Base-by-base conservation (phyloP, 2,888 invertebrate species). In the Spisula subtruncata region DNA sequence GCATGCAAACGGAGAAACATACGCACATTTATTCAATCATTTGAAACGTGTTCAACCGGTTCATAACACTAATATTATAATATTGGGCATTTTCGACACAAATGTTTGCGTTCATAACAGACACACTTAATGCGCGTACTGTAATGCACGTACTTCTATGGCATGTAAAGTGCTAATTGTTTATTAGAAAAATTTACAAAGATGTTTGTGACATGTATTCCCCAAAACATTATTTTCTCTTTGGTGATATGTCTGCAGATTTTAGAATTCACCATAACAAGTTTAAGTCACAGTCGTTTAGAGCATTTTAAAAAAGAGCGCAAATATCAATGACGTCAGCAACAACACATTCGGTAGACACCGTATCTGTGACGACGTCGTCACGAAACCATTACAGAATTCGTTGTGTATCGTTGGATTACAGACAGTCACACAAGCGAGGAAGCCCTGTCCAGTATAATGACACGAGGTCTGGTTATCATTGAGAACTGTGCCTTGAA, bases 391-490 rank as follows among this genome's bases (percentile, higher is more conserved):
- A 71, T 92, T 92, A 88, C 92, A 92, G 79, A 92, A 88, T 71
- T 88, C 71, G 16, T 54, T 81, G n/a, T 81, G 32, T 35, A 32
- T 16, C 2, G 0, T 35, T 35, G 75, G 75, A 32, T 35, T 54
- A 71, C 92, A 92, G n/a, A 91, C 20, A 12, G 86, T 86, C 2
- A 91, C 89, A 84, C 92, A 92, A 0, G 84, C 87, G 0, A 90
- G 35, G 51, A 87, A 91, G 29, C 92, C 92, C 25, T 89, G 87
- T 35, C 85, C 85, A 0, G 83, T 86, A 41, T 90, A 91, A 16
- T 60, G 66, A 82, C 92, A 92, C 16, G 88, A 85, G 8, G 91
- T 92, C 87, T 89, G 87, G 71, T 92, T 92, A 51, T 92, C 90
- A 10, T 89, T 56, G 5, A 20, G 25, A 0, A 88, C 18, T 0